These are phyloP conservation scores for Pristionchus exspectatus DNA, from an alignment of 2,888 invertebrate species.

Conservation along the genomic window DNA sequence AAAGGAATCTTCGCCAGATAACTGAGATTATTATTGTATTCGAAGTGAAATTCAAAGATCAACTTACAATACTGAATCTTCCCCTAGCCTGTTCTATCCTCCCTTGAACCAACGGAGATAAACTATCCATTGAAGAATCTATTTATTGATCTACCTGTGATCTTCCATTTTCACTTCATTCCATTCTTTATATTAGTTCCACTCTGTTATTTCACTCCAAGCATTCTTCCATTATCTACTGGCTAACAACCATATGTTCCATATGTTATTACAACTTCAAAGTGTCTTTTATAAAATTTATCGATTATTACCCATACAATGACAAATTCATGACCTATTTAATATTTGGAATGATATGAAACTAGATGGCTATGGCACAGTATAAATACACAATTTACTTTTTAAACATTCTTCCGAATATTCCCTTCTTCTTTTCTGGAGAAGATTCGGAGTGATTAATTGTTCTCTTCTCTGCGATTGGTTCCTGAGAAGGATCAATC, in stretches of 20 bases:
- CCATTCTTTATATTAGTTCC: background rate
- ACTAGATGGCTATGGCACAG: background rate
- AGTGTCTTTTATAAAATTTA: background rate
- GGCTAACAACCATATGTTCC: background rate
- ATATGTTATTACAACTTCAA: background rate
- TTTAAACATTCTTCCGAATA: constrained; percentile 64
- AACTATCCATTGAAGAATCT: constrained; percentile 8
- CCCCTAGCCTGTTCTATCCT: constrained; percentile 43
- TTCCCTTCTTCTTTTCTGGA: constrained; percentile 61
- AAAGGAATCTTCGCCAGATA: background rate
- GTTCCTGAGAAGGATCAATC: constrained; percentile 28
- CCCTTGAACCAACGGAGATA: constrained; percentile 23
- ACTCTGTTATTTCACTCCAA: constrained; percentile 10
- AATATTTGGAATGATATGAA: constrained; percentile 25
- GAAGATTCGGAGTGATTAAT: background rate
- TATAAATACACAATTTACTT: constrained; percentile 40
- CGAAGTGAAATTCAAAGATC: background rate
- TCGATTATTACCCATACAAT: constrained; percentile 32
- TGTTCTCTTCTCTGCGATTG: constrained; percentile 19
- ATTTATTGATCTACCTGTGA: background rate
- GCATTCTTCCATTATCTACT: constrained; percentile 17
- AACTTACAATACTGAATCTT: background rate
- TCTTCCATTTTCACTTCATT: background rate
- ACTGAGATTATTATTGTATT: background rate
- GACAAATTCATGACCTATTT: background rate